Conservation (phyloP, 2,888 invertebrate species). For the Amiota mariae region DNA sequence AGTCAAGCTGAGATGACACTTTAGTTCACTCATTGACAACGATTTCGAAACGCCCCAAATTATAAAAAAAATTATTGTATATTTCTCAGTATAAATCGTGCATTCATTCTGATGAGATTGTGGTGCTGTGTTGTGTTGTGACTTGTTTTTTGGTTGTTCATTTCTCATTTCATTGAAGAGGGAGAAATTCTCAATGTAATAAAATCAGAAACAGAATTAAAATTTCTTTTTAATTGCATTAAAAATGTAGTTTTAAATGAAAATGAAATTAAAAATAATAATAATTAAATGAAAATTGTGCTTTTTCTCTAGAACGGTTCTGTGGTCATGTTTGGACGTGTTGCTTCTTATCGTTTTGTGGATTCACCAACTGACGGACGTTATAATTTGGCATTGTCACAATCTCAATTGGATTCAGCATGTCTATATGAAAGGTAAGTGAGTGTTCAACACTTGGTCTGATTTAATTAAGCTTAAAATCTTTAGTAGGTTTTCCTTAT, state of each 20-base stretch:
- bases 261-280: constrained; percentile 12
- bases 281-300: constrained; percentile 32
- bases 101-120: constrained; percentile 1
- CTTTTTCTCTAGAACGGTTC: constrained; percentile 81
- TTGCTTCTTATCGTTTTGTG: constrained; percentile 89
- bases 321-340: constrained; percentile 88
- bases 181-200: constrained; percentile 23
- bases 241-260: constrained; percentile 29
- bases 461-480: too few species aligned
- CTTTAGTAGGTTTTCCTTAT: constrained; percentile 6
- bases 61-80: constrained; percentile 40
- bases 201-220: constrained; percentile 43
- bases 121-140: constrained; percentile 3
- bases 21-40: constrained; percentile 14
- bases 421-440: constrained; percentile 88
- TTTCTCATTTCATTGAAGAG: constrained; percentile 5
- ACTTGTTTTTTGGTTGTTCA: too few species aligned
- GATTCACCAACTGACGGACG: constrained; percentile 88
- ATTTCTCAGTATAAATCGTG: constrained; percentile 10
- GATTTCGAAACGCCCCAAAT: constrained; percentile 60
- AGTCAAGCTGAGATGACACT: constrained; percentile 27
- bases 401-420: constrained; percentile 82
- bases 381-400: constrained; percentile 83
- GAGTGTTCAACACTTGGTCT: not conserved
- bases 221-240: constrained; percentile 40